Base-by-base conservation (phyloP, 2,113 vertebrate species). In the Panthera leo region DNA sequence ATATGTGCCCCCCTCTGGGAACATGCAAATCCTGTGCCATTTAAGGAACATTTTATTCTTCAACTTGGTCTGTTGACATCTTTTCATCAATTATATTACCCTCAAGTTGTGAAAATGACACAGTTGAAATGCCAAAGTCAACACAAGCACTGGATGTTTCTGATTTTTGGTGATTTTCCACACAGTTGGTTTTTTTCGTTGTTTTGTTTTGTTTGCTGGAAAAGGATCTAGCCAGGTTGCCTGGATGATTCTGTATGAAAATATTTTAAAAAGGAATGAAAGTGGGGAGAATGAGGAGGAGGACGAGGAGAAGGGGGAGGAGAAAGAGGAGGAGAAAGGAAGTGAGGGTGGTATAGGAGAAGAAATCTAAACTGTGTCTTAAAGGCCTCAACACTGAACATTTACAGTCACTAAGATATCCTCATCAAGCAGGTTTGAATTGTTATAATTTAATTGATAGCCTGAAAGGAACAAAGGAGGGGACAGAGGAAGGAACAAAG, bases 91-190 rank as follows among this genome's bases (percentile, higher is more conserved):
- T 55, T 93, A 23, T 85, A 71, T 82, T 88, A 42, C 76, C 91
- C 21, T 80, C 9, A 10, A 89, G 53, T 42, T 85, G 23, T 89
- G 18, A 84, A 71, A 85, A 76, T 34, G 73, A 70, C 4, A 48
- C 7, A 58, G 31, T 48, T 36, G 79, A 89, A 96, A 58, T 78
- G 80, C 18, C 86, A 98, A 98, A 87, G 45, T 96, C 96, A 98
- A 97, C 71, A 97, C 2, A 82, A 97, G 93, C 92, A 98, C 61
- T 93, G 51, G 39, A 13, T 83, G 73, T 96, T 98, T 98, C 96
- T 97, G 87, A 93, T 88, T 98, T 97, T 90, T 83, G 94, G 63
- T 89, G 73, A 79, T 55, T 85, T 94, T 97, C 85, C 95, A 94
- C 90, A 55, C 84, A 91, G 42, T 45, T 45, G 8, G 1, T 2